These are phyloP conservation scores for Palythoa caribaeorum DNA, from an alignment of 92 coral and sea anemone species.

Conservation along the genomic window DNA sequence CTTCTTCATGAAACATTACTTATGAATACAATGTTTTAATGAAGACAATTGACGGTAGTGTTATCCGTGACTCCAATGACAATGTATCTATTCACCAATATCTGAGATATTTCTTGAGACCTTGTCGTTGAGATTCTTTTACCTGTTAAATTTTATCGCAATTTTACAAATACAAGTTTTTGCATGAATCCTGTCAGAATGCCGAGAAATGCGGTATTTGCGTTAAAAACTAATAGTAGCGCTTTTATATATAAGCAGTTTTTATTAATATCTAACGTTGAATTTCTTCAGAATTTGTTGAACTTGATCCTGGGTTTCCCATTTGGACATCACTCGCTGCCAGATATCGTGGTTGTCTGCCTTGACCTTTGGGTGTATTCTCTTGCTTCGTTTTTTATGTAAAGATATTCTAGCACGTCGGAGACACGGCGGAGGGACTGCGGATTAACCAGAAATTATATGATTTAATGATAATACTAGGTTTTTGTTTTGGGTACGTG, in stretches of 20 bases:
- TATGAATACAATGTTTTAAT: too few species aligned
- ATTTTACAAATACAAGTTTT: too few species aligned
- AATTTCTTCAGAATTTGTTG: constrained; percentile 72
- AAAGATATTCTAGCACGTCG: constrained; percentile 1
- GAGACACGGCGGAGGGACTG: not conserved
- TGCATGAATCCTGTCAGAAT: too few species aligned
- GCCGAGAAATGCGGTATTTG: too few species aligned
- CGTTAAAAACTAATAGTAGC: too few species aligned
- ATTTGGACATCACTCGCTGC: constrained; percentile 78
- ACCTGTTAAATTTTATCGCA: too few species aligned
- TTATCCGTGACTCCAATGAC: too few species aligned
- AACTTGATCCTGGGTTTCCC: constrained; percentile 84
- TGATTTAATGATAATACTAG: not conserved
- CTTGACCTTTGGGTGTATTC: constrained; percentile 57
- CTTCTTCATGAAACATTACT: too few species aligned
- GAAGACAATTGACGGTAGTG: too few species aligned
- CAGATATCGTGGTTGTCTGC: constrained; percentile 69
- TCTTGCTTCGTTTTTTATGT: constrained; percentile 42
- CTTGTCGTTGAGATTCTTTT: too few species aligned
- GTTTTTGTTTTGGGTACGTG: not conserved
- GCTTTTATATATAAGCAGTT: not conserved
- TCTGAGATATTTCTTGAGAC: too few species aligned
- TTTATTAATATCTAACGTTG: constrained; percentile 77
- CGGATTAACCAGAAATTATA: not conserved
- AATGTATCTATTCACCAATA: too few species aligned